phyloP scores from a whole-genome alignment of 2,888 invertebrate species.

The Cacoxenus indagator region DNA sequence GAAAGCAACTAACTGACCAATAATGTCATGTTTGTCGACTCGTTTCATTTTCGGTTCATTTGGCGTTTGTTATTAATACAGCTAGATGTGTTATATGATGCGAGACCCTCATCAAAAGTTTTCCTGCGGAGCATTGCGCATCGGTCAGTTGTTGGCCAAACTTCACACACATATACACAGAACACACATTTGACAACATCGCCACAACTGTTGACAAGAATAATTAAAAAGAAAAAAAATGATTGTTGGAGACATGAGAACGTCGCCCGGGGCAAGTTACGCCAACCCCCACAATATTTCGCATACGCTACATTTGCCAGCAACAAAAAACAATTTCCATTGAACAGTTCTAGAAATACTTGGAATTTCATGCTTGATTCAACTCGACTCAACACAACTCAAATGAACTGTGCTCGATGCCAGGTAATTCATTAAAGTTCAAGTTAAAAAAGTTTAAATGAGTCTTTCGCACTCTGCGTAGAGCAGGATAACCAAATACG shows the following conservation, averaged over 20 bases:
- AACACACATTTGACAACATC: background rate
- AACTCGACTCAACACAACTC: constrained; percentile 33
- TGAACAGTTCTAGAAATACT: background rate
- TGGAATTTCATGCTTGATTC: background rate
- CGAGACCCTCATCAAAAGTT: constrained; percentile 59
- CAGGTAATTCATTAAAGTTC: constrained; percentile 58
- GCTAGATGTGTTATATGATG: constrained; percentile 56
- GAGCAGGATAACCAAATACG: background rate
- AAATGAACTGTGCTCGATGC: constrained; percentile 34
- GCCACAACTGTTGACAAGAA: constrained; percentile 32
- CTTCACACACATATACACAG: constrained; percentile 9
- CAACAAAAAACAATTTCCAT: background rate
- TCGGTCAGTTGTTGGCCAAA: constrained; percentile 57
- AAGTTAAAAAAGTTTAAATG: constrained; percentile 14
- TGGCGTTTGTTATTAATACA: constrained; percentile 56
- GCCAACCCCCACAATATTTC: background rate
- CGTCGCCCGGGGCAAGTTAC: too few relatives aligned
- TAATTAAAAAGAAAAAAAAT: constrained; percentile 49
- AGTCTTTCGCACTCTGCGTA: background rate
- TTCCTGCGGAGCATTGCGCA: constrained; percentile 38
- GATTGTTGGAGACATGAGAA: background rate
- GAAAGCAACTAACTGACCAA: constrained; percentile 9
- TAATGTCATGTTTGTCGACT: constrained; percentile 44
- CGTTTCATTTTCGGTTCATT: constrained; percentile 51
- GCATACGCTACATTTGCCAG: background rate